A percentile compares a stretch with the other conserved stretches of the same genome.
Evolutionary conservation across 2,113 vertebrate species (phyloP).

Genomic region (Stigmatopora argus): DNA sequence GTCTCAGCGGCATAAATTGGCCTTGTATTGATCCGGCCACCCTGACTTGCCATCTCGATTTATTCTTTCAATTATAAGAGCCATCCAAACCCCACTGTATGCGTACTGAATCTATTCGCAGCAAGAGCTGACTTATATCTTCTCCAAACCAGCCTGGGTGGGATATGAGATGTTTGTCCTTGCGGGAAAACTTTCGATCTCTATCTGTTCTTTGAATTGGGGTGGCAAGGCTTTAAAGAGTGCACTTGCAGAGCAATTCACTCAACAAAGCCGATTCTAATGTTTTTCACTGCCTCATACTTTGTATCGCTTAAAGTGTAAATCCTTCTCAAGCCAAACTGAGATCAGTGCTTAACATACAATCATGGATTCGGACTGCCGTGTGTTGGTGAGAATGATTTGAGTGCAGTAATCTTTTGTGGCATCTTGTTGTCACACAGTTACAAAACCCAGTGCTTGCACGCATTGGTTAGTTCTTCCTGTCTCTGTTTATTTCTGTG

Average conservation of each 20-base stretch:
- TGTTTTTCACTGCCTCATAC: neutral
- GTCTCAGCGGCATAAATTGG: conserved; percentile 17
- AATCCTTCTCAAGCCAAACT: neutral
- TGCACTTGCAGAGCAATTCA: neutral
- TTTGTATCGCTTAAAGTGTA: neutral
- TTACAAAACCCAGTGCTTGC: neutral
- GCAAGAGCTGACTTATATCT: conserved; percentile 8
- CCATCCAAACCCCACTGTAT: neutral
- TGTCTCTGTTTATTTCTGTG: neutral
- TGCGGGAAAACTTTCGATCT: conserved; percentile 1
- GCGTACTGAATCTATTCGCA: conserved; percentile 12
- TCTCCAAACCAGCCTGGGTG: neutral
- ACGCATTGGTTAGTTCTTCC: neutral
- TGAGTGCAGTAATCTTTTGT: conserved; percentile 2
- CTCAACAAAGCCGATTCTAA: neutral
- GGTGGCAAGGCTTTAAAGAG: neutral
- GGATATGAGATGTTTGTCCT: conserved; percentile 2
- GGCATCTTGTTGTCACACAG: neutral
- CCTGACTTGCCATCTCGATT: conserved; percentile 11
- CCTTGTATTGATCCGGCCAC: conserved; percentile 36
- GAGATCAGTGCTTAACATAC: neutral
- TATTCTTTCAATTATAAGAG: conserved; percentile 32
- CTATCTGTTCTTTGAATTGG: neutral
- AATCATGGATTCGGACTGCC: neutral
- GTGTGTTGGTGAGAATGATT: conserved; percentile 9